Conservation (phyloP, 64 coral and sea anemone genomes). For the Pocillopora damicornis region DNA sequence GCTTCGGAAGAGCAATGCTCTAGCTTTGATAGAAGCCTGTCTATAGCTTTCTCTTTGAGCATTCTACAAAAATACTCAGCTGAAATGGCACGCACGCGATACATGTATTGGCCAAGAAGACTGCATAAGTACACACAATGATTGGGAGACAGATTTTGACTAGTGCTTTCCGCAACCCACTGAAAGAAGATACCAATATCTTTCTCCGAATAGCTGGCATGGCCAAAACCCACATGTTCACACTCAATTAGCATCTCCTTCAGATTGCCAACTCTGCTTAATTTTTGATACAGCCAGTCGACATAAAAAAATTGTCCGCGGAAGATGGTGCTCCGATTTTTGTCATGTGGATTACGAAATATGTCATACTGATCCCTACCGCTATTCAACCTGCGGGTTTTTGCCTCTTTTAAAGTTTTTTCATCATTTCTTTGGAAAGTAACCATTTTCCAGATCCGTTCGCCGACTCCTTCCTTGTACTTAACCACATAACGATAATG, state of each 20-base stretch:
- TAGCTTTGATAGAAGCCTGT: constrained; percentile 3
- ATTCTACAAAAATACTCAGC: not conserved
- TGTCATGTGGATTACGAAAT: constrained; percentile 1
- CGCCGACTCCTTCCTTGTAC: constrained; percentile 10
- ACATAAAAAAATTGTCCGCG: constrained; percentile 41
- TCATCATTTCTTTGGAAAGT: not conserved
- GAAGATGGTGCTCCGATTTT: not conserved
- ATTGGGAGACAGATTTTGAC: not conserved
- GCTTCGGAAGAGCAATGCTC: not conserved
- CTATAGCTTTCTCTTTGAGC: not conserved
- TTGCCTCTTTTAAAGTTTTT: constrained; percentile 1
- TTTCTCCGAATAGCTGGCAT: not conserved
- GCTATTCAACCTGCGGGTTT: not conserved
- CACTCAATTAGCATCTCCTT: constrained; percentile 42
- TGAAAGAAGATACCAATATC: constrained; percentile 2
- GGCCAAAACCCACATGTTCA: constrained; percentile 56
- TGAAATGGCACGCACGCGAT: not conserved
- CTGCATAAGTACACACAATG: constrained; percentile 28
- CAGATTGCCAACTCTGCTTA: not conserved
- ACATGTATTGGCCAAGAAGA: constrained; percentile 38
- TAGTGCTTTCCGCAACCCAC: not conserved
- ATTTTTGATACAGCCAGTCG: constrained; percentile 6
- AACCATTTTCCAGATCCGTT: not conserved
- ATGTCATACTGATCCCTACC: constrained; percentile 49
- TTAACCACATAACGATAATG: constrained; percentile 28